A percentile compares a stretch with the other conserved stretches of the same genome.
Evolutionary conservation across 37 sponge, comb jelly and placozoan genomes (phyloP).

Genomic region (Chondrilla cf. caribensis): DNA sequence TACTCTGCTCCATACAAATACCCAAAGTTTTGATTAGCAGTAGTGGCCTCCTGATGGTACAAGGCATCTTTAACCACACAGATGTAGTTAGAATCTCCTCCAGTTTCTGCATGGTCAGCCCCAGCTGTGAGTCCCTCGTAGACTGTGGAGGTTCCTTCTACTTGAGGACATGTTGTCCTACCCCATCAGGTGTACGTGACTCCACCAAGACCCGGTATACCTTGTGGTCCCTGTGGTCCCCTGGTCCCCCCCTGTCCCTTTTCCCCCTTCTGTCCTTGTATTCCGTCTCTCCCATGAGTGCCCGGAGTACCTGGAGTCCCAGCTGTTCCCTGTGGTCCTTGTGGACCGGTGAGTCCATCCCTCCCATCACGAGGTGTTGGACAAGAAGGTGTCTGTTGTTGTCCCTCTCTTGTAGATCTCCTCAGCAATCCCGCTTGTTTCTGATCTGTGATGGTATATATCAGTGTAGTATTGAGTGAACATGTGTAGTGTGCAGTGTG

Average conservation of each 20-base stretch:
- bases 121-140: slow-evolving; percentile 25
- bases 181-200: slow-evolving; percentile 37
- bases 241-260: neutral
- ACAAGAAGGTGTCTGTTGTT: neutral
- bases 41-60: slow-evolving; percentile 18
- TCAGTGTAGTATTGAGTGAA: neutral
- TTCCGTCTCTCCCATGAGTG: neutral
- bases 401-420: neutral
- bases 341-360: slow-evolving; percentile 20
- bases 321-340: neutral
- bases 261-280: neutral
- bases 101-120: neutral
- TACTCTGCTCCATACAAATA: slow-evolving; percentile 46
- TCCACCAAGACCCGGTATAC: slow-evolving; percentile 8
- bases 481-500: neutral
- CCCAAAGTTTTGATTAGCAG: neutral
- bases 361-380: slow-evolving; percentile 10
- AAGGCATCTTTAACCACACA: slow-evolving; percentile 36
- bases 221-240: slow-evolving; percentile 39
- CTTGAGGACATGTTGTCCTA: slow-evolving; percentile 31
- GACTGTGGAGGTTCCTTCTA: slow-evolving; percentile 29
- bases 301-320: neutral
- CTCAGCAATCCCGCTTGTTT: neutral
- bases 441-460: neutral
- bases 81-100: slow-evolving; percentile 52